These are phyloP conservation scores for Rousettus leschenaultii DNA, from an alignment of 2,113 vertebrate genomes.

Conservation along the genomic window DNA sequence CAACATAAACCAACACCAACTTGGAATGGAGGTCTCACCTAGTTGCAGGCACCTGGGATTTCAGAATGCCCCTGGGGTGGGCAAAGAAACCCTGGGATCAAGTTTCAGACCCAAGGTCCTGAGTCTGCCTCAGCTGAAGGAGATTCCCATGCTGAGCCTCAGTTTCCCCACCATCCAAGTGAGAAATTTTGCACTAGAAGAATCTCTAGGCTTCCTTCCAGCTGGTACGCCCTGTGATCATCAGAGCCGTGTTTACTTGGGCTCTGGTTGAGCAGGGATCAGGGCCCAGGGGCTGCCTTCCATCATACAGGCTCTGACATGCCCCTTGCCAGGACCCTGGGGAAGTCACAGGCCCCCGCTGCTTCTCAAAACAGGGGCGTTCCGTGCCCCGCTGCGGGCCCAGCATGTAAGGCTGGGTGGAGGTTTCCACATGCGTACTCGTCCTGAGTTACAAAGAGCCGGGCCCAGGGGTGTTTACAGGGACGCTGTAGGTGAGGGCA, in stretches of 20 bases:
- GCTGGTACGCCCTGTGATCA: background rate
- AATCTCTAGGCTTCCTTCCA: background rate
- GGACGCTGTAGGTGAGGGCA: background rate
- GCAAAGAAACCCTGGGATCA: background rate
- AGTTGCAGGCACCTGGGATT: background rate
- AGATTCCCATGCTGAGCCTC: background rate
- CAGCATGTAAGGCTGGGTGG: background rate
- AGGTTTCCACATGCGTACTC: background rate
- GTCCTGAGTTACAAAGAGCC: background rate
- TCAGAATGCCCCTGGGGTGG: rapidly evolving
- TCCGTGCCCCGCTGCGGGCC: rapidly evolving
- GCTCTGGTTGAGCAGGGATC: background rate
- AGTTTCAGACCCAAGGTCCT: background rate
- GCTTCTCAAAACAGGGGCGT: background rate
- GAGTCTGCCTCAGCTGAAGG: background rate
- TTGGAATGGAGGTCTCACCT: background rate
- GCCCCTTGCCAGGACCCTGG: background rate
- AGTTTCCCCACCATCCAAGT: background rate
- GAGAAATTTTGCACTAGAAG: background rate
- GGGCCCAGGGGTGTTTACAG: background rate
- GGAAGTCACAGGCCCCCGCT: background rate
- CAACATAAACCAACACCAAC: background rate
- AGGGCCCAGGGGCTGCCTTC: background rate
- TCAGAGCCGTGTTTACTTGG: background rate
- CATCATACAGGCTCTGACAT: background rate